phyloP scores from a whole-genome alignment of 2,888 invertebrate genomes.

The Hypercompe scribonia region DNA sequence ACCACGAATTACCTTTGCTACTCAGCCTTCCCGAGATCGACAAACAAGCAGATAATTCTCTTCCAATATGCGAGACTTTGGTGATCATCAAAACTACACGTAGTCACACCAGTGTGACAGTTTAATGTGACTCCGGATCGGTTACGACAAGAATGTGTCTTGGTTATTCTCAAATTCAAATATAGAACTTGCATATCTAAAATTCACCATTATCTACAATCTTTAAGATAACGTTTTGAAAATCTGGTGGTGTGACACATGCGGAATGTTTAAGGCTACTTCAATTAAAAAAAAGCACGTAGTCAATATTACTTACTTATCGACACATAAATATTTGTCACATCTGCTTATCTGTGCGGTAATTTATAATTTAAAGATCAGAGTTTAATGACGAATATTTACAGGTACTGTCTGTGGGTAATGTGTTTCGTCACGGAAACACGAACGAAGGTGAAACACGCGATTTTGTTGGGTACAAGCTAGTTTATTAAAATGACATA shows the following conservation, averaged over 20 bases:
- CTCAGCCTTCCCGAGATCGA: no score
- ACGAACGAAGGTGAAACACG: constrained; percentile 53
- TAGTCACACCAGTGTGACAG: no score
- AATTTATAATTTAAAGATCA: constrained; percentile 57
- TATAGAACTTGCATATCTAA: not conserved
- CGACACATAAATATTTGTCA: constrained; percentile 41
- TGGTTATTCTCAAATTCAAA: no score
- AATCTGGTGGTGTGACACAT: not conserved
- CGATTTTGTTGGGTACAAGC: constrained; percentile 49
- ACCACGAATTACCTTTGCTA: no score
- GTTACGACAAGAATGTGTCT: no score
- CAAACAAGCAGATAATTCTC: no score
- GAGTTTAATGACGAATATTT: constrained; percentile 58
- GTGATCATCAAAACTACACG: no score
- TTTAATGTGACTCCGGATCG: no score
- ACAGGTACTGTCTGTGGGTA: constrained; percentile 58
- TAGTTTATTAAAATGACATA: constrained; percentile 32
- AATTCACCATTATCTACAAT: not conserved
- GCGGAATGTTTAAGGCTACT: constrained; percentile 1
- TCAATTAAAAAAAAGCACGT: constrained; percentile 17
- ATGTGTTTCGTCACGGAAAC: constrained; percentile 59
- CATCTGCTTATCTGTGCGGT: constrained; percentile 40
- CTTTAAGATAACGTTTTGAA: not conserved
- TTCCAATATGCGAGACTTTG: no score
- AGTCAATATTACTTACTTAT: constrained; percentile 26